These are phyloP conservation scores for Eremobia ochroleuca DNA, from an alignment of 2,888 invertebrate species.

Conservation along the genomic window DNA sequence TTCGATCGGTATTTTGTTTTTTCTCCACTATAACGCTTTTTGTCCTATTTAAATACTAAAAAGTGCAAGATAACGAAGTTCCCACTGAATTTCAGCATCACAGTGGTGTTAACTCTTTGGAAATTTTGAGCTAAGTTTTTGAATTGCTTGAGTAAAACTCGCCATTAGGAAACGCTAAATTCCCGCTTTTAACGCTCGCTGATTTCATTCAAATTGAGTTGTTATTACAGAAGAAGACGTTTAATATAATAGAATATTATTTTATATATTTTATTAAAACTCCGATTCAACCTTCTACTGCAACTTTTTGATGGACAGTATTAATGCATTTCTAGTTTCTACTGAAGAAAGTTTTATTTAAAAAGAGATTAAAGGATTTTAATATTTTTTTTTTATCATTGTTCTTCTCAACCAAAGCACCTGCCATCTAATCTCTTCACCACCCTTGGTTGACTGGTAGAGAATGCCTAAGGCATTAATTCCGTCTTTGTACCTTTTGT, in stretches of 20 bases:
- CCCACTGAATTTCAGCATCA: constrained; percentile 4
- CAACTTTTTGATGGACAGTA: no score
- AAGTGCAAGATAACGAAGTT: constrained; percentile 18
- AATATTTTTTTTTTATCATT: no score
- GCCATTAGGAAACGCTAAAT: constrained; percentile 37
- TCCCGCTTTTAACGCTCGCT: constrained; percentile 18
- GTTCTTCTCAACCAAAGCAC: no score
- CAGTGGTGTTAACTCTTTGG: constrained; percentile 26
- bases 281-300: no score
- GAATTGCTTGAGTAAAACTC: constrained; percentile 42
- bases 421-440: no score
- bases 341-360: no score
- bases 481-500: no score
- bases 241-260: not conserved
- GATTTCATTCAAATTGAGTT: constrained; percentile 32
- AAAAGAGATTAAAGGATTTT: no score
- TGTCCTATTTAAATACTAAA: not conserved
- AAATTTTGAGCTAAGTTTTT: constrained; percentile 29
- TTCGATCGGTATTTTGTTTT: not conserved
- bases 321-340: no score
- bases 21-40: not conserved
- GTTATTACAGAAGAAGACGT: constrained; percentile 7
- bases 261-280: no score
- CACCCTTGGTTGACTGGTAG: no score
- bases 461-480: no score